Conservation (phyloP, 2,888 invertebrate genomes). For the Strigamia crassipes region DNA sequence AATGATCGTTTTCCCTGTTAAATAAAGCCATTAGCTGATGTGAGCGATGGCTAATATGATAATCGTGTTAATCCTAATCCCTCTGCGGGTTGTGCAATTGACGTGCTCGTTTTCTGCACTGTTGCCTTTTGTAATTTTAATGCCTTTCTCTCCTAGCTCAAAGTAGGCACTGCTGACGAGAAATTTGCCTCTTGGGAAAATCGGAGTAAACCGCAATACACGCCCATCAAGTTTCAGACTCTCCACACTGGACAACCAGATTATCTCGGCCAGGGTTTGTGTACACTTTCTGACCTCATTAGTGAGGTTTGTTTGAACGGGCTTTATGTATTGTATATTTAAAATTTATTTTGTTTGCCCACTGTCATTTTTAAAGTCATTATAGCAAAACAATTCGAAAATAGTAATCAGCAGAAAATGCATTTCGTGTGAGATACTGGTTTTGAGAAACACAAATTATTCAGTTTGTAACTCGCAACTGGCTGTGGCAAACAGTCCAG, state of each 20-base stretch:
- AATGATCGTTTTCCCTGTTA: conserved; percentile 26
- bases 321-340: neutral
- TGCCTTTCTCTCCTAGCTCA: conserved; percentile 10
- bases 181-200: conserved; percentile 30
- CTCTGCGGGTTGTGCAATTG: conserved; percentile 37
- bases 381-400: neutral
- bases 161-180: conserved; percentile 22
- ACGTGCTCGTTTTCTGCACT: conserved; percentile 37
- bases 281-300: neutral
- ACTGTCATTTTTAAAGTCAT: neutral
- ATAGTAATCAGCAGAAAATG: too few species aligned
- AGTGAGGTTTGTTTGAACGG: conserved; percentile 4
- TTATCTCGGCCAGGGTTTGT: neutral
- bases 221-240: neutral
- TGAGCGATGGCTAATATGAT: conserved; percentile 37
- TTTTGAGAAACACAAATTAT: too few species aligned
- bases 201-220: conserved; percentile 28
- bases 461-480: too few species aligned
- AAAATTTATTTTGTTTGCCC: neutral
- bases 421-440: too few species aligned
- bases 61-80: conserved; percentile 33
- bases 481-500: too few species aligned
- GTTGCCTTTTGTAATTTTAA: conserved; percentile 31
- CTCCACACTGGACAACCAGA: neutral
- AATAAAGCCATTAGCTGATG: neutral